A percentile compares a stretch with the other conserved stretches of the same genome.
Conservation (phyloP, 2,888 invertebrate genomes). For the Spisula subtruncata region DNA sequence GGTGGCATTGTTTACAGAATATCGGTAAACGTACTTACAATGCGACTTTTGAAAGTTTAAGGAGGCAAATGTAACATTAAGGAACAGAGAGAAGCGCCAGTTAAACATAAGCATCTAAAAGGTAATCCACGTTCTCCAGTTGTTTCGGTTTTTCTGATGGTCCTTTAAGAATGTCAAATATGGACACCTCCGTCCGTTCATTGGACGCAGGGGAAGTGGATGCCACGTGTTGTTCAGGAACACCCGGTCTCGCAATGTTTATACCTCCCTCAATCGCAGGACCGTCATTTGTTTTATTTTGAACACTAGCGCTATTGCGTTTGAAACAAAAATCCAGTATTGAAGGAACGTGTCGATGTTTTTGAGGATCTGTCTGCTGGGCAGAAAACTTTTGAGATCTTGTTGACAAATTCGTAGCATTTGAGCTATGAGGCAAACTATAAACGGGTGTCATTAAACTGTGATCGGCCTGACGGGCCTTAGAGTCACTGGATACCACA, state of each 20-base stretch:
- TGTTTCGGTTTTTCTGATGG: not conserved
- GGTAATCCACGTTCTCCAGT: constrained; percentile 9
- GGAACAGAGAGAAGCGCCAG: too few species aligned
- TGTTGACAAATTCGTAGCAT: not conserved
- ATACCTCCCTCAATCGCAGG: not conserved
- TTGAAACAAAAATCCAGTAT: not conserved
- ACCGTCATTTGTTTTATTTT: not conserved
- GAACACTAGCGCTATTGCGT: not conserved
- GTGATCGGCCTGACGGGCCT: not conserved
- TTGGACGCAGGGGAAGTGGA: not conserved
- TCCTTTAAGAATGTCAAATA: constrained; percentile 29
- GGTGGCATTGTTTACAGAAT: too few species aligned
- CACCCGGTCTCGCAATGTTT: not conserved
- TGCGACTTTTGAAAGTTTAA: too few species aligned
- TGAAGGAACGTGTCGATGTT: not conserved
- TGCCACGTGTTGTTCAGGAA: not conserved
- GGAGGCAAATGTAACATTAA: too few species aligned
- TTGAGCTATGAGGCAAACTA: not conserved
- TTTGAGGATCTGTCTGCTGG: not conserved
- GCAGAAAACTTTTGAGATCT: not conserved
- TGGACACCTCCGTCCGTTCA: not conserved
- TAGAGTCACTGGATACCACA: not conserved
- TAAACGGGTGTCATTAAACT: not conserved
- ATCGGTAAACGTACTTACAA: too few species aligned
- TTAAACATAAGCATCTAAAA: constrained; percentile 36